These are phyloP conservation scores for Falco columbarius DNA, from an alignment of 2,797 vertebrate species.

Conservation along the genomic window DNA sequence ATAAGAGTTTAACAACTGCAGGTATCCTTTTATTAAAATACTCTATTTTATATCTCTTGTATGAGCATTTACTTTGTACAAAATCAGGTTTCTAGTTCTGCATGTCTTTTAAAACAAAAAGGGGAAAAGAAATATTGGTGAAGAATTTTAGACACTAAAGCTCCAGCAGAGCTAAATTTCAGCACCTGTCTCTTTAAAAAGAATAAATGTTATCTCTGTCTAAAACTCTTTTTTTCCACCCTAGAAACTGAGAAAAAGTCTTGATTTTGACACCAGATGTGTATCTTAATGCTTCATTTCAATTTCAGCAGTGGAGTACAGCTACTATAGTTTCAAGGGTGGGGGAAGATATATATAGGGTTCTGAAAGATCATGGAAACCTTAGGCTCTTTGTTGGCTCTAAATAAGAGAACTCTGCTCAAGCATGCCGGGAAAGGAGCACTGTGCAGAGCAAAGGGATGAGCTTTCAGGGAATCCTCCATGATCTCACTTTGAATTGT, in stretches of 20 bases:
- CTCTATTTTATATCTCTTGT: background rate
- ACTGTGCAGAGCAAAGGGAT: background rate
- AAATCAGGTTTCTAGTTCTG: background rate
- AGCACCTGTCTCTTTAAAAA: background rate
- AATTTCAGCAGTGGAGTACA: background rate
- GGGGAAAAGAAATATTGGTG: background rate
- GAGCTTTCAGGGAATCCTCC: background rate
- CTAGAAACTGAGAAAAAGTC: background rate
- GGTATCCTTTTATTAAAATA: background rate
- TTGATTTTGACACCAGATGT: background rate
- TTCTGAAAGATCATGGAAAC: background rate
- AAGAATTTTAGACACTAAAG: background rate
- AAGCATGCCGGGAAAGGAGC: background rate
- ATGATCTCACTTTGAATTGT: background rate
- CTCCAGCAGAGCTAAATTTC: background rate
- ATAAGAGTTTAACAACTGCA: background rate
- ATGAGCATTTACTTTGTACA: background rate
- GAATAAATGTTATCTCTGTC: background rate
- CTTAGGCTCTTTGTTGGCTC: background rate
- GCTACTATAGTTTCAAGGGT: background rate
- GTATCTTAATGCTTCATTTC: background rate
- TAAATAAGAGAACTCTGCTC: background rate
- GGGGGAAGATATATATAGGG: background rate
- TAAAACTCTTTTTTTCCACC: background rate
- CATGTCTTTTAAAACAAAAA: background rate